Conservation (phyloP, 2,113 vertebrate genomes). For the Aegithalos caudatus region DNA sequence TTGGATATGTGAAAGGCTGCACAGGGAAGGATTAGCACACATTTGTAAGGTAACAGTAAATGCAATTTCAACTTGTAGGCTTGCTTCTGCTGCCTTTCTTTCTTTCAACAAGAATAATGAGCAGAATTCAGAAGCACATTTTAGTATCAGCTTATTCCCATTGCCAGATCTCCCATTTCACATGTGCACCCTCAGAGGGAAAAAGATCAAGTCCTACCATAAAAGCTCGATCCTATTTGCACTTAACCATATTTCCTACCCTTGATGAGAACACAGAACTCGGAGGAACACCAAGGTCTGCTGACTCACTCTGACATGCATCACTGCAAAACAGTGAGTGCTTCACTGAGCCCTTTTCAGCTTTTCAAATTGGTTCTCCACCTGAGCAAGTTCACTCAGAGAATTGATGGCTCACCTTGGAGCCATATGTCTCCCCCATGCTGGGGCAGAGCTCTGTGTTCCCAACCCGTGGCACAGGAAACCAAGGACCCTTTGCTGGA, state of each 20-base stretch:
- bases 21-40: background rate
- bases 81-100: background rate
- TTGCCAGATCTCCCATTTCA: background rate
- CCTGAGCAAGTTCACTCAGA: background rate
- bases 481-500: background rate
- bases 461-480: background rate
- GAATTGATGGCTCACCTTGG: background rate
- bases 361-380: background rate
- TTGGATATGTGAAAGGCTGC: background rate
- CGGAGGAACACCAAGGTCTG: background rate
- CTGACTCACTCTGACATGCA: background rate
- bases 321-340: background rate
- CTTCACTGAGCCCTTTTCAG: background rate
- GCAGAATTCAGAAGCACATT: background rate
- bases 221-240: background rate
- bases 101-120: conserved; percentile 5
- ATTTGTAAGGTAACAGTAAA: conserved; percentile 16
- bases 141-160: background rate
- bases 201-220: background rate
- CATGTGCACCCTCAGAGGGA: background rate
- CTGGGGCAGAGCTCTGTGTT: fast-evolving
- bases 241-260: background rate
- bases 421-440: fast-evolving
- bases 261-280: background rate
- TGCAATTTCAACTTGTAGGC: background rate